A percentile compares a stretch with the other conserved stretches of the same genome.
phyloP scores from a whole-genome alignment of 1,140 invertebrate genomes.

The Wiebesia pumilae region DNA sequence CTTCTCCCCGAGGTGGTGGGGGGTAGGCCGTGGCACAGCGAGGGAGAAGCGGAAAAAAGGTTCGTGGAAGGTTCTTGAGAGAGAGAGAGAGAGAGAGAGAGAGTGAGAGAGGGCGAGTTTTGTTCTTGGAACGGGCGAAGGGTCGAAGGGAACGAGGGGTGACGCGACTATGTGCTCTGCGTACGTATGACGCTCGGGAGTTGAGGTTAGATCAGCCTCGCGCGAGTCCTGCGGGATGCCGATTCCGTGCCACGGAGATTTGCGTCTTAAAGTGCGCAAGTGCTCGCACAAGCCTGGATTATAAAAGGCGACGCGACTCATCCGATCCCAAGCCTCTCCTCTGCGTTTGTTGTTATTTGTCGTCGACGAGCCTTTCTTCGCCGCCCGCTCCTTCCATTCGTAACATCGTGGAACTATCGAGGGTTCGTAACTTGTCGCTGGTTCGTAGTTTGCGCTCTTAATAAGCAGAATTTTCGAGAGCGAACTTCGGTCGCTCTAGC shows the following conservation, averaged over 20 bases:
- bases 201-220: constrained; percentile 43
- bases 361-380: neutral
- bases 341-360: neutral
- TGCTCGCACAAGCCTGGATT: neutral
- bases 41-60: neutral
- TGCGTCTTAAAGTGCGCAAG: neutral
- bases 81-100: too few species aligned
- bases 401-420: neutral
- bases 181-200: constrained; percentile 7
- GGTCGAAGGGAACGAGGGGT: too few species aligned
- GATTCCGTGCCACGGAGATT: neutral
- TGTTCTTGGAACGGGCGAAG: neutral
- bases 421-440: neutral
- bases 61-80: neutral
- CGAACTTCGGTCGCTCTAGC: neutral
- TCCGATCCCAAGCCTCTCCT: neutral
- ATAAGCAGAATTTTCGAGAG: neutral
- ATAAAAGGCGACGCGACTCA: neutral
- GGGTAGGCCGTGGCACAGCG: too few species aligned
- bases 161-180: neutral
- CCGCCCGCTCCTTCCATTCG: neutral
- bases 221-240: neutral
- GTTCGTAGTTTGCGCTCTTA: neutral
- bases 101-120: neutral
- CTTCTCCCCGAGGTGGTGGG: neutral